Conservation (phyloP, 2,888 invertebrate species). For the Pachydiplax longipennis region DNA sequence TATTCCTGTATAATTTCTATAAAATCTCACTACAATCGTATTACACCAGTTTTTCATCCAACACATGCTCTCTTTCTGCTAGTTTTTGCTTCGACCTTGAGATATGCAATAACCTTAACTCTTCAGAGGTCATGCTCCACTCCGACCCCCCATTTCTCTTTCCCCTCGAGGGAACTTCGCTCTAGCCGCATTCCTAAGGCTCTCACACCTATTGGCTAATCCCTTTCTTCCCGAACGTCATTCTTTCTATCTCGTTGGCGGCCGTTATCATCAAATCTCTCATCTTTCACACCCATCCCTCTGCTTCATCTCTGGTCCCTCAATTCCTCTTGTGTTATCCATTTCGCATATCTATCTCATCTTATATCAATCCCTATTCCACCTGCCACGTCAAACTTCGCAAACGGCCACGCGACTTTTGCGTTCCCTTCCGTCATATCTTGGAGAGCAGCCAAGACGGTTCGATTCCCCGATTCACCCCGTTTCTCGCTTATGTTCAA, state of each 20-base stretch:
- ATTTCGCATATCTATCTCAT: not conserved
- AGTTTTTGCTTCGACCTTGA: not conserved
- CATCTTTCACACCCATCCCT: not conserved
- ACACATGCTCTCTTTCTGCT: no score
- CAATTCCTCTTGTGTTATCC: not conserved
- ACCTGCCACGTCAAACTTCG: not conserved
- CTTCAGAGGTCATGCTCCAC: not conserved
- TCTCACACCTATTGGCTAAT: not conserved
- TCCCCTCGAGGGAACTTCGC: not conserved
- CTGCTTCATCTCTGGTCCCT: not conserved
- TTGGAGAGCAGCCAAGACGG: not conserved
- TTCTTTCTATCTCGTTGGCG: not conserved
- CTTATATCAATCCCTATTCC: not conserved
- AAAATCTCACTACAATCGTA: no score
- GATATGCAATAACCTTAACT: not conserved
- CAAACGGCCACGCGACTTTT: not conserved
- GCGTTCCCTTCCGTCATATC: not conserved
- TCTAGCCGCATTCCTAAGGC: not conserved
- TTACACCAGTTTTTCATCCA: no score
- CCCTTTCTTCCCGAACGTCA: not conserved
- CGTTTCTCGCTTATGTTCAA: not conserved
- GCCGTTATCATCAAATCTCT: not conserved
- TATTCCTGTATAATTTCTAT: no score
- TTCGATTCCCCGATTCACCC: not conserved
- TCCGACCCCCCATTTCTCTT: not conserved